These are phyloP conservation scores for Pseudomyrmex dendroicus DNA, from an alignment of 1,140 invertebrate species.

Conservation along the genomic window DNA sequence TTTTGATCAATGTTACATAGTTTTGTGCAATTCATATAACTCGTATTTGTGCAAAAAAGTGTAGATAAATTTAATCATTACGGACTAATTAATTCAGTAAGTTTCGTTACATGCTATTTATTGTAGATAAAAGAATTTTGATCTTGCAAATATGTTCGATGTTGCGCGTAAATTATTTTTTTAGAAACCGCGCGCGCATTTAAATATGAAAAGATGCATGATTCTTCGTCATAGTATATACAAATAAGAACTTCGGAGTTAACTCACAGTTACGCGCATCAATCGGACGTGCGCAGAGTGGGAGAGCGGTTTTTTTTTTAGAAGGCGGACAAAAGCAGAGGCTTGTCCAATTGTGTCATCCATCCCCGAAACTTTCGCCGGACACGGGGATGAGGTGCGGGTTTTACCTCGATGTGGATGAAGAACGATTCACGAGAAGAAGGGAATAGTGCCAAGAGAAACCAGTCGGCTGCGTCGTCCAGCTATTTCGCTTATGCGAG, in stretches of 20 bases:
- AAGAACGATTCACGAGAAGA: conserved; percentile 45
- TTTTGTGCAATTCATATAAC: conserved; percentile 20
- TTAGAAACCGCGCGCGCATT: too few relatives aligned
- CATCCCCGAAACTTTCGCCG: conserved; percentile 59
- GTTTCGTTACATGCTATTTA: background rate
- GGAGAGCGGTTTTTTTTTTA: conserved; percentile 10
- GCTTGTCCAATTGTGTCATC: conserved; percentile 61
- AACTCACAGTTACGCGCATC: conserved; percentile 8
- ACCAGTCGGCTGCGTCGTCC: conserved; percentile 62
- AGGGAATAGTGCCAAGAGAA: conserved; percentile 74
- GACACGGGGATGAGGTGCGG: conserved; percentile 54
- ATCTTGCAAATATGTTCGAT: background rate
- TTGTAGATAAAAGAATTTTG: background rate
- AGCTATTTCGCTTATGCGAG: conserved; percentile 80
- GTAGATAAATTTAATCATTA: conserved; percentile 14
- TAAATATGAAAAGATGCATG: too few relatives aligned
- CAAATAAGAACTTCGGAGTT: background rate
- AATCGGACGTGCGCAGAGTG: background rate
- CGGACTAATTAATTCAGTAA: background rate
- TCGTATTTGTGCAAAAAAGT: background rate
- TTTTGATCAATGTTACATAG: background rate
- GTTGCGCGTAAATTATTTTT: background rate
- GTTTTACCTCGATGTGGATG: conserved; percentile 64
- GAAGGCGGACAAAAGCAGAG: conserved; percentile 51
- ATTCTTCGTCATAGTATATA: background rate